phyloP scores from a whole-genome alignment of 2,888 invertebrate genomes.

The Dastarcus helophoroides region DNA sequence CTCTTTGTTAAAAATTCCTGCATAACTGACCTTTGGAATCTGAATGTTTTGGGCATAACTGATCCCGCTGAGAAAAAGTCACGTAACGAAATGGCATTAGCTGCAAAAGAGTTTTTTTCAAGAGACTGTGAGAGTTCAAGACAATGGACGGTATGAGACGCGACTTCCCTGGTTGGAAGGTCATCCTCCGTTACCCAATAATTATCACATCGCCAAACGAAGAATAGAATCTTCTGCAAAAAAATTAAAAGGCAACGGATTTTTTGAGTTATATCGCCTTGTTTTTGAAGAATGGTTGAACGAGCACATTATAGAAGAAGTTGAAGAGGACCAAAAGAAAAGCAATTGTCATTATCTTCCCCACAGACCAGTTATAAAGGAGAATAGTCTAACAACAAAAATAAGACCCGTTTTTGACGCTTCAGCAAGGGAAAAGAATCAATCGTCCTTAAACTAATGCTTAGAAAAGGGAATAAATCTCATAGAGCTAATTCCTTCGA shows the following conservation, averaged over 20 bases:
- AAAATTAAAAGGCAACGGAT: constrained; percentile 15
- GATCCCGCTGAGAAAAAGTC: constrained; percentile 20
- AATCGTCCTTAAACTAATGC: constrained; percentile 20
- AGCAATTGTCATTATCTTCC: constrained; percentile 17
- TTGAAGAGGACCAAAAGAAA: too few relatives aligned
- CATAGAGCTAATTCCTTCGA: constrained; percentile 13
- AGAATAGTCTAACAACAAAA: constrained; percentile 13
- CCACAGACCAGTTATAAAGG: constrained; percentile 14
- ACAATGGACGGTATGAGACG: constrained; percentile 24
- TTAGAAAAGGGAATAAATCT: constrained; percentile 14
- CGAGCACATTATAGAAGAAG: constrained; percentile 12
- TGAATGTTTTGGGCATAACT: constrained; percentile 24
- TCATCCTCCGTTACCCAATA: constrained; percentile 21
- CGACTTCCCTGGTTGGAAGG: constrained; percentile 24
- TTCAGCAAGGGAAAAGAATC: constrained; percentile 16
- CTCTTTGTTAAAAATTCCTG: too few relatives aligned
- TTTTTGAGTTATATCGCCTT: constrained; percentile 16
- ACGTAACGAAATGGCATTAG: constrained; percentile 14
- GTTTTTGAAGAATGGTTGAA: constrained; percentile 21
- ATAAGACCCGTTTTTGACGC: constrained; percentile 22
- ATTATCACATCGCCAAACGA: constrained; percentile 18
- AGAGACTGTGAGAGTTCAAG: constrained; percentile 19
- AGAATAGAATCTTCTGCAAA: constrained; percentile 18
- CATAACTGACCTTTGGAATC: constrained; percentile 23
- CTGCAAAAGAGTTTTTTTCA: constrained; percentile 20